These are phyloP conservation scores for Cephalopholis sonnerati DNA, from an alignment of 2,113 vertebrate species.

Conservation along the genomic window DNA sequence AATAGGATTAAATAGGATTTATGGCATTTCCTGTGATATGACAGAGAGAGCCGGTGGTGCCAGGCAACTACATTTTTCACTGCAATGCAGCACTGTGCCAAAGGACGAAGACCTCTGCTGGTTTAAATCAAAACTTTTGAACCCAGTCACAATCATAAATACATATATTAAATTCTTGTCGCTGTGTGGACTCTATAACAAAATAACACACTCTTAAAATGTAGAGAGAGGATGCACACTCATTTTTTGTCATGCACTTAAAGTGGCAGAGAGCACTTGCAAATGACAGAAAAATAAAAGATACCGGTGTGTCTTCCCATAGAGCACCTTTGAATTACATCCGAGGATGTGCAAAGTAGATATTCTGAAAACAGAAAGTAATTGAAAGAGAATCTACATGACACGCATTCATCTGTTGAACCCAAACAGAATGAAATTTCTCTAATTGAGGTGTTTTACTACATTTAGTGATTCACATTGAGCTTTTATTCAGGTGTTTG, in stretches of 20 bases:
- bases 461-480: conserved; percentile 10
- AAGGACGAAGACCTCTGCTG: neutral
- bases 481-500: conserved; percentile 15
- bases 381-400: conserved; percentile 3
- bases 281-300: neutral
- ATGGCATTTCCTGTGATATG: conserved; percentile 40
- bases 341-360: neutral
- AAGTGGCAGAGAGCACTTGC: neutral
- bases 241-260: neutral
- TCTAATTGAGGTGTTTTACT: neutral
- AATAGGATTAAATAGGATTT: conserved; percentile 54
- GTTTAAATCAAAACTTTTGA: conserved; percentile 18
- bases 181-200: neutral
- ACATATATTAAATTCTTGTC: no score
- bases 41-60: conserved; percentile 11
- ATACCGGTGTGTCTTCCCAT: neutral
- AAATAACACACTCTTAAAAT: neutral
- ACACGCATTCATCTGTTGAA: conserved; percentile 10
- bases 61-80: conserved; percentile 21
- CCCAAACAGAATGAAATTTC: neutral
- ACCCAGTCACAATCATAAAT: neutral
- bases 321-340: neutral
- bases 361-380: neutral
- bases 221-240: neutral
- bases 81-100: conserved; percentile 37